Evolutionary conservation across 2,797 vertebrate genomes (phyloP).

Genomic region (Apogon hyalosoma): DNA sequence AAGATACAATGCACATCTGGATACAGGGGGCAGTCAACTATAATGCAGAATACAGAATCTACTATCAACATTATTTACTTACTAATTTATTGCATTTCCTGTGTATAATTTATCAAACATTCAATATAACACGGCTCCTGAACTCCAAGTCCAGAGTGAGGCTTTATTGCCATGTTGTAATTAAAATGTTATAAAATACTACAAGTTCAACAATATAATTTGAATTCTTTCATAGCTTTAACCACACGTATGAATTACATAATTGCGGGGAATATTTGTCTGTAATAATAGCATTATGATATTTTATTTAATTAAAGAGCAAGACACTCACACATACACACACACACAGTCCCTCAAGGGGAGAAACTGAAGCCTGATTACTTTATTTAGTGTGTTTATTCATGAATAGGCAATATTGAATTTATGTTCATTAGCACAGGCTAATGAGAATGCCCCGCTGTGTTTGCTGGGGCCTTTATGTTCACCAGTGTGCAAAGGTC

Average conservation of each 20-base stretch:
- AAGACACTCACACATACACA: conserved; percentile 12
- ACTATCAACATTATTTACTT: too few species aligned
- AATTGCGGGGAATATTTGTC: conserved; percentile 41
- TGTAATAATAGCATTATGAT: conserved; percentile 33
- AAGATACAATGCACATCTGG: too few species aligned
- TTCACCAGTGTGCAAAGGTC: conserved; percentile 1
- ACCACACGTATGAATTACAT: conserved; percentile 15
- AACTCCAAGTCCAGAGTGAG: too few species aligned
- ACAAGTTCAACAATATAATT: background rate
- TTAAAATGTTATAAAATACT: background rate
- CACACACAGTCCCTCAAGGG: conserved; percentile 32
- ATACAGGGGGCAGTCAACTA: too few species aligned
- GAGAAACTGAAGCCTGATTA: conserved; percentile 51
- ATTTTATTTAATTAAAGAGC: conserved; percentile 62
- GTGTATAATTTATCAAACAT: too few species aligned
- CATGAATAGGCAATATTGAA: conserved; percentile 66
- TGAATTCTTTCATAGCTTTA: background rate
- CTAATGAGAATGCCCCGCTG: conserved; percentile 60
- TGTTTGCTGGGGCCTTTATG: conserved; percentile 10
- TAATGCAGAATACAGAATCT: too few species aligned
- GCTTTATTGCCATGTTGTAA: background rate
- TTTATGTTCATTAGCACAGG: conserved; percentile 66
- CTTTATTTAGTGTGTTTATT: conserved; percentile 63
- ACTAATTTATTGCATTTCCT: too few species aligned
- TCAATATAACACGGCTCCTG: too few species aligned